These are phyloP conservation scores for Sarcophaga subvicina DNA, from an alignment of 2,888 invertebrate species.

Conservation along the genomic window DNA sequence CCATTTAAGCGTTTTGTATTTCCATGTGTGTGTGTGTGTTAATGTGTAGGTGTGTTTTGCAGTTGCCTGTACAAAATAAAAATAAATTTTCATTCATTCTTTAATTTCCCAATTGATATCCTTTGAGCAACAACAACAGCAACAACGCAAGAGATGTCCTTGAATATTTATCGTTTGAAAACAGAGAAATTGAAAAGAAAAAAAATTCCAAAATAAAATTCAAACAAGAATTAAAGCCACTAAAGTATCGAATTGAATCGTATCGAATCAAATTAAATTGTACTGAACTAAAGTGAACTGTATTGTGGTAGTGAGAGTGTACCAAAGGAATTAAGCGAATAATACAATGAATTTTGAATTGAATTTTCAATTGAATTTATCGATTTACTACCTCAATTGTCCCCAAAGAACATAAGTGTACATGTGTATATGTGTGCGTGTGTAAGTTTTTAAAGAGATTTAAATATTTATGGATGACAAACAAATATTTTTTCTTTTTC, in stretches of 20 bases:
- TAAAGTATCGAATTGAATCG: neutral
- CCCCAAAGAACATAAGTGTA: neutral
- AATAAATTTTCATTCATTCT: neutral
- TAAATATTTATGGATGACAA: neutral
- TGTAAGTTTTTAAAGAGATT: neutral
- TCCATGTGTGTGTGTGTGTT: too few relatives aligned
- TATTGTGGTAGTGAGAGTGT: too few relatives aligned
- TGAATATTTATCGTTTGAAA: constrained; percentile 7
- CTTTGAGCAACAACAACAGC: neutral
- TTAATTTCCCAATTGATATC: neutral
- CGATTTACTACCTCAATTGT: neutral
- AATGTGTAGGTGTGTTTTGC: too few relatives aligned
- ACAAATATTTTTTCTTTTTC: neutral
- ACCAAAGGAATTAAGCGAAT: too few relatives aligned
- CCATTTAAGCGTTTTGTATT: too few relatives aligned
- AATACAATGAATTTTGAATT: neutral
- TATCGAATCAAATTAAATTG: neutral
- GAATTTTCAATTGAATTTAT: constrained; percentile 21
- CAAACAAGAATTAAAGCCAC: neutral
- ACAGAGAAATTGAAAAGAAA: neutral
- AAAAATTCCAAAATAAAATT: constrained; percentile 22
- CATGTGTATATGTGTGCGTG: neutral
- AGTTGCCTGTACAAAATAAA: too few relatives aligned
- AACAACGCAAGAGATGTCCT: constrained; percentile 14
- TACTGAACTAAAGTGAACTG: neutral